Evolutionary conservation across 2,888 invertebrate genomes (phyloP), one percentile per base, ranked within the genome.

Genomic region (Ectemnius cavifrons): DNA sequence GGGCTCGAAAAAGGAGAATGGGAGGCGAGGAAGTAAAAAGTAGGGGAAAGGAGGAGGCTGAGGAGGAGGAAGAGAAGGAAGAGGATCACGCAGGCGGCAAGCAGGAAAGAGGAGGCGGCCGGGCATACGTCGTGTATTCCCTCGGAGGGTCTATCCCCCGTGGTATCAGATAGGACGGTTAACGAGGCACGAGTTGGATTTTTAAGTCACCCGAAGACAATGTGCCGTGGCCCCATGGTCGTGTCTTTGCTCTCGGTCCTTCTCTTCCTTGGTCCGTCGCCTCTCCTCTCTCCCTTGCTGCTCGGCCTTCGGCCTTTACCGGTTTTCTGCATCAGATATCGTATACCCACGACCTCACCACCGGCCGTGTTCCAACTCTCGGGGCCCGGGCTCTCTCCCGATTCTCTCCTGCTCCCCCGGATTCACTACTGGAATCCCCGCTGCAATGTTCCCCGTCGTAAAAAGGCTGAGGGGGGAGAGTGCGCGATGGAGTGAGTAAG

Each of bases 131-230:
- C 73, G 81, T 80, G 80, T 79, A 80, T 75, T 73, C 71, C 73
- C 74, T 75, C 71, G 71, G 64, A 71, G 75, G 73, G 73, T 70
- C 76, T 79, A 73, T 75, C 75, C 78, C 52, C 67, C 70, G 71
- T 71, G 76, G 84, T 83, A 88, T 88, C 89, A 84, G 89, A 89
- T 89, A 89, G 86, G 82, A 80, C 83, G 86, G 81, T 89, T 91
- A 91, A 91, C 90, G 90, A 91, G 89, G 85, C 90, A 91, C 90
- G 90, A 90, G 88, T 88, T 64, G 87, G 87, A 89, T 90, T 90
- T 90, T 90, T 88, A 89, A 90, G 88, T 89, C 88, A 87, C 85
- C 85, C 82, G 83, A 89, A 86, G 87, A 90, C 90, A 90, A 90
- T 90, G 89, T 88, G 75, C 84, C 77, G 73, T 67, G 47, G 79